Conservation (phyloP, 1,140 invertebrate genomes). For the Lasaia peninsularis region DNA sequence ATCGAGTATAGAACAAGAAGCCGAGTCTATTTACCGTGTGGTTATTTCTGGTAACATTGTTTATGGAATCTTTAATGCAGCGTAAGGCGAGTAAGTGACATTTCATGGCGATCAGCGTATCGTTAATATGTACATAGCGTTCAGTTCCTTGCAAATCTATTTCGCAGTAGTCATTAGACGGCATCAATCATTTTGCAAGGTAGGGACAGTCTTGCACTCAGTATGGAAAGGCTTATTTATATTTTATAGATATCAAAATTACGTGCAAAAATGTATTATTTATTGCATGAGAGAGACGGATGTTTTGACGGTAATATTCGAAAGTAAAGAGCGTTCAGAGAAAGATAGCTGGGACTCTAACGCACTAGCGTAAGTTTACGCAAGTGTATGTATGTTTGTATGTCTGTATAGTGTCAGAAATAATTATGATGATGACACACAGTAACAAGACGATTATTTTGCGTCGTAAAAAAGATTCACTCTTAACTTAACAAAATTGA, state of each 20-base stretch:
- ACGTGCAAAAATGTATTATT: no score
- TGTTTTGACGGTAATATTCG: no score
- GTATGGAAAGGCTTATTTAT: neutral
- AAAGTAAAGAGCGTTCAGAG: no score
- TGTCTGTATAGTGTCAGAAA: no score
- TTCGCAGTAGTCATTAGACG: constrained; percentile 8
- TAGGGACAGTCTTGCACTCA: neutral
- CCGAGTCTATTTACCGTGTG: constrained; percentile 41
- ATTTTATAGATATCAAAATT: neutral
- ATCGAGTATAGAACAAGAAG: constrained; percentile 34
- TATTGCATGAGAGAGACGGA: no score
- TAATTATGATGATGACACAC: no score
- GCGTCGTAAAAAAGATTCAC: no score
- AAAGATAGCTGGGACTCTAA: no score
- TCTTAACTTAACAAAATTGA: no score
- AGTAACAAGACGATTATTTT: no score
- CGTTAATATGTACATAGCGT: constrained; percentile 18
- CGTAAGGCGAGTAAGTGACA: constrained; percentile 36
- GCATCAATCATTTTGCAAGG: constrained; percentile 9
- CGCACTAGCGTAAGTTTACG: no score
- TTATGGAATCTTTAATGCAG: constrained; percentile 61
- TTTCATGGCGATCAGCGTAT: constrained; percentile 33
- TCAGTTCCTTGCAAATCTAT: constrained; percentile 7
- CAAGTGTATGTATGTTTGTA: no score
- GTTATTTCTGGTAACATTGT: constrained; percentile 63